phyloP scores from a whole-genome alignment of 2,113 vertebrate genomes.

The Dicerorhinus sumatrensis region DNA sequence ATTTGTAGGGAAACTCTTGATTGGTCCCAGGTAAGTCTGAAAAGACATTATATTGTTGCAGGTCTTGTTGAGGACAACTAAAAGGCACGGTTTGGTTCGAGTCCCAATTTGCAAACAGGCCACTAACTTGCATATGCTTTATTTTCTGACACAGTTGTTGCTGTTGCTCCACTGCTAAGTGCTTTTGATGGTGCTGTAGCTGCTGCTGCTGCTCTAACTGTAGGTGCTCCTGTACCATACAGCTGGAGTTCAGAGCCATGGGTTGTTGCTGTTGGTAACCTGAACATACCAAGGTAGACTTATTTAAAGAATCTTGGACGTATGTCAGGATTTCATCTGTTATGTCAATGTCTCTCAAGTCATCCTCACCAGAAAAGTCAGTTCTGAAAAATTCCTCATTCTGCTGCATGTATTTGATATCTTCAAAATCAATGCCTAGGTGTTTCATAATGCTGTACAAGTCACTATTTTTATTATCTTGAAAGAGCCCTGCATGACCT shows the following conservation, averaged over 20 bases:
- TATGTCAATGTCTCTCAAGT: conserved; percentile 86
- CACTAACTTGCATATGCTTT: conserved; percentile 89
- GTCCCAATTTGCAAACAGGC: conserved; percentile 84
- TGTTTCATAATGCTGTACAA: conserved; percentile 90
- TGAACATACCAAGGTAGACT: conserved; percentile 83
- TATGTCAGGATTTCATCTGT: conserved; percentile 91
- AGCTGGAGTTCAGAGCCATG: conserved; percentile 79
- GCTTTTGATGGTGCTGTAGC: conserved; percentile 62
- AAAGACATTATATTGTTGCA: conserved; percentile 81
- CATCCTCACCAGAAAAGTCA: conserved; percentile 83
- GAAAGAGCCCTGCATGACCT: conserved; percentile 79
- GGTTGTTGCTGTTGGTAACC: conserved; percentile 80
- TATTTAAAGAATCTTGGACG: conserved; percentile 90
- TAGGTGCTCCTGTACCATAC: conserved; percentile 83
- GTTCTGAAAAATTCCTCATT: conserved; percentile 89
- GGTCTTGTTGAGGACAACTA: conserved; percentile 82
- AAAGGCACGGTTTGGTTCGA: conserved; percentile 70
- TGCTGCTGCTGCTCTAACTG: conserved; percentile 80
- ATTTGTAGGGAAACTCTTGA: conserved; percentile 86
- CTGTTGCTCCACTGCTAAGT: conserved; percentile 74
- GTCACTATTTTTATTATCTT: conserved; percentile 87
- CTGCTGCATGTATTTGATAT: conserved; percentile 88
- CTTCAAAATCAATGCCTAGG: conserved; percentile 90
- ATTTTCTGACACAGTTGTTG: conserved; percentile 90
- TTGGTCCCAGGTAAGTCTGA: conserved; percentile 78